A percentile compares a stretch with the other conserved stretches of the same genome.
Evolutionary conservation across 2,113 vertebrate genomes (phyloP).

Genomic region (Halcyon senegalensis): DNA sequence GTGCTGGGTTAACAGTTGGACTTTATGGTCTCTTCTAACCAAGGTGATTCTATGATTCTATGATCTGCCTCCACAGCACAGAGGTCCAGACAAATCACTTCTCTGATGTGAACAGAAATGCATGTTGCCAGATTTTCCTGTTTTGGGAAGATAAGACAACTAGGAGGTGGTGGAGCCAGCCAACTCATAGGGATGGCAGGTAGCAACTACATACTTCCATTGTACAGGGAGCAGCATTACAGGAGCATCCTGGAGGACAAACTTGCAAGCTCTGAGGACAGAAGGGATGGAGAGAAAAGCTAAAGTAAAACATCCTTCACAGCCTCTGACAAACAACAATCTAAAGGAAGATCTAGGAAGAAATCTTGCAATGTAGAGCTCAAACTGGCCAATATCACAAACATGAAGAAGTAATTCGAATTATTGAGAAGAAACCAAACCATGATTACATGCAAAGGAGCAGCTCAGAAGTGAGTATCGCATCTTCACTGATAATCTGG

Average conservation of each 20-base stretch:
- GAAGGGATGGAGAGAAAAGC: neutral
- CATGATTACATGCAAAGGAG: neutral
- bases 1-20: neutral
- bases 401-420: neutral
- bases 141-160: neutral
- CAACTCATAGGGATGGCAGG: fast-evolving
- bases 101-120: neutral
- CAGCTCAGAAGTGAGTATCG: neutral
- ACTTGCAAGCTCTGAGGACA: neutral
- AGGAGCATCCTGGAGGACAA: neutral
- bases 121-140: fast-evolving
- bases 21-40: neutral
- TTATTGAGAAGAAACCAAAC: neutral
- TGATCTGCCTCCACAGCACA: neutral
- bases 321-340: neutral
- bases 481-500: neutral
- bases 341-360: fast-evolving
- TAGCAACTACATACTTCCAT: fast-evolving
- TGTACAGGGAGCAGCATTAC: neutral
- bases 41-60: neutral
- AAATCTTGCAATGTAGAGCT: neutral
- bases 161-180: neutral
- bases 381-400: neutral
- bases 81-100: neutral
- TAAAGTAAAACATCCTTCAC: neutral